Conservation (phyloP, 2,888 invertebrate genomes). For the Anaspis maculata region DNA sequence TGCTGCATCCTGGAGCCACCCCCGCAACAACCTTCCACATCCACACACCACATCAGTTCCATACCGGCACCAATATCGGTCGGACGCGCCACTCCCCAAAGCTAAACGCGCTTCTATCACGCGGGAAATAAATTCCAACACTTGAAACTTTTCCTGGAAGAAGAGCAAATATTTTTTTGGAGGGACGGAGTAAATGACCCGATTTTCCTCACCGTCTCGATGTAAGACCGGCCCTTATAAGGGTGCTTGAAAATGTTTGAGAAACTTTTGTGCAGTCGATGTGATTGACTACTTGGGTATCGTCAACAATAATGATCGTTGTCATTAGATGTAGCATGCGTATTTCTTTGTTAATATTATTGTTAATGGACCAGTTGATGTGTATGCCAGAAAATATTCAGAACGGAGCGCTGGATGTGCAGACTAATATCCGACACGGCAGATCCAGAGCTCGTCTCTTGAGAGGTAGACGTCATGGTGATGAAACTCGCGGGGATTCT, state of each 20-base stretch:
- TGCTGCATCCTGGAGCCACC: conserved; percentile 35
- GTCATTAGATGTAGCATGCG: conserved; percentile 6
- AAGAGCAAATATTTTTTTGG: too few species aligned
- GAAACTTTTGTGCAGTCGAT: too few species aligned
- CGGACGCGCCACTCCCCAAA: conserved; percentile 19
- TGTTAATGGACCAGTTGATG: too few species aligned
- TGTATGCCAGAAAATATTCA: conserved; percentile 1
- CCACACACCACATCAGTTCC: conserved; percentile 27
- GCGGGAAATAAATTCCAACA: too few species aligned
- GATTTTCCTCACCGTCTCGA: too few species aligned
- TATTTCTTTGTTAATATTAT: conserved; percentile 5
- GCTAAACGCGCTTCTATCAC: conserved; percentile 11
- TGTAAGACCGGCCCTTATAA: too few species aligned
- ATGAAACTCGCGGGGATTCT: conserved; percentile 10
- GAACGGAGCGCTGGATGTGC: neutral
- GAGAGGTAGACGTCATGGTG: conserved; percentile 26
- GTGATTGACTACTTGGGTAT: too few species aligned
- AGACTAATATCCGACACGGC: conserved; percentile 41
- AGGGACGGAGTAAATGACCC: too few species aligned
- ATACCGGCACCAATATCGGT: conserved; percentile 21
- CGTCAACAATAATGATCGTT: conserved; percentile 10
- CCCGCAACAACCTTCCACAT: conserved; percentile 27
- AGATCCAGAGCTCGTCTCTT: conserved; percentile 43
- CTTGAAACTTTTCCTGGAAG: too few species aligned
- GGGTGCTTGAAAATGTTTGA: too few species aligned